These are phyloP conservation scores for Sclerodermus sp. DNA, from an alignment of 2,888 invertebrate species.

Conservation along the genomic window DNA sequence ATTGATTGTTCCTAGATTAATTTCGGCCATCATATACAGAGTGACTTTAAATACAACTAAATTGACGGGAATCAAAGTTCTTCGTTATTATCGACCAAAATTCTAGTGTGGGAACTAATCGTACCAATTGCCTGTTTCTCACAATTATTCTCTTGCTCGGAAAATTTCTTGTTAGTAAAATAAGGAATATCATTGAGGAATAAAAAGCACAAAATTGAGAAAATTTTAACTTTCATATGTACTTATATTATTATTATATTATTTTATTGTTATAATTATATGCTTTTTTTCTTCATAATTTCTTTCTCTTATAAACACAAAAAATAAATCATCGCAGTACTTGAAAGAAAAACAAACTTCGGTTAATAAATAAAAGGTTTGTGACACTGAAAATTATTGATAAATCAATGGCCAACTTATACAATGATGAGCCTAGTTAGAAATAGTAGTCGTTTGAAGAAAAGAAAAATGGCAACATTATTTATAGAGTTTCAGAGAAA, in stretches of 20 bases:
- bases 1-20: conserved; percentile 12
- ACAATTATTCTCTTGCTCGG: not conserved
- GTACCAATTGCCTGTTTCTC: conserved; percentile 39
- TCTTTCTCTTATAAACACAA: no score
- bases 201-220: not conserved
- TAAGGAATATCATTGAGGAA: not conserved
- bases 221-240: not conserved
- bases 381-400: not conserved
- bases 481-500: no score
- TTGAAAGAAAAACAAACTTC: not conserved
- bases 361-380: conserved; percentile 5
- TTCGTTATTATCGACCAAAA: conserved; percentile 25
- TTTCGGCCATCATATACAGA: conserved; percentile 19
- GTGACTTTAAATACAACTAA: conserved; percentile 29
- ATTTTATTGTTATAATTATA: not conserved
- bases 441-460: no score
- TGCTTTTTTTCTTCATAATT: not conserved
- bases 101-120: conserved; percentile 32
- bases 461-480: no score
- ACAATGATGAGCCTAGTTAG: no score
- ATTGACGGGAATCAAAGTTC: conserved; percentile 31
- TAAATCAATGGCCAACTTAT: no score
- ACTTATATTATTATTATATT: not conserved
- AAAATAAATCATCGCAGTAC: conserved; percentile 1
- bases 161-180: not conserved